Evolutionary conservation across 2,113 vertebrate genomes (phyloP).

Genomic region (Colius striatus): DNA sequence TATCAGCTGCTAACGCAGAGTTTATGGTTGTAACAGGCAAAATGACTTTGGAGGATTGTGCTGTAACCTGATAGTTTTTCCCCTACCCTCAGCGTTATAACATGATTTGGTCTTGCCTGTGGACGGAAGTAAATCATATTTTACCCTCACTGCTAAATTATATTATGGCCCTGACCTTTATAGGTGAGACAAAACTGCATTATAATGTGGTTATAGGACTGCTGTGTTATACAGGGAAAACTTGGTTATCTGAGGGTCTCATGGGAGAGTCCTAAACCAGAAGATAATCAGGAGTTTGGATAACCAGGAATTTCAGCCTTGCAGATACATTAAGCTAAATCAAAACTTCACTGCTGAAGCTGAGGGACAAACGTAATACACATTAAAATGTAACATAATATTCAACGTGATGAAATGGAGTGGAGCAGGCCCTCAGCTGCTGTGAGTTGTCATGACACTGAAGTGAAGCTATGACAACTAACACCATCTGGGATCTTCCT

Average conservation of each 20-base stretch:
- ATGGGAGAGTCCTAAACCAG: constrained; percentile 22
- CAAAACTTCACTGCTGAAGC: background rate
- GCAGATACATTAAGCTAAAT: background rate
- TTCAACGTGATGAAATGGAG: background rate
- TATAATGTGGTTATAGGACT: constrained; percentile 51
- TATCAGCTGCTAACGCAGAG: constrained; percentile 59
- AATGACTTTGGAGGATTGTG: constrained; percentile 69
- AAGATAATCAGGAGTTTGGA: constrained; percentile 29
- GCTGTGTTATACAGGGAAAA: constrained; percentile 58
- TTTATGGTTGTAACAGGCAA: constrained; percentile 70
- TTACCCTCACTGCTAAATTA: constrained; percentile 65
- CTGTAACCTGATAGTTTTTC: constrained; percentile 69
- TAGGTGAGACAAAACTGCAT: constrained; percentile 63
- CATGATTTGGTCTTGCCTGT: constrained; percentile 66
- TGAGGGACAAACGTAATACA: background rate
- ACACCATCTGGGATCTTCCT: constrained; percentile 44
- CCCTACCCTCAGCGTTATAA: constrained; percentile 55
- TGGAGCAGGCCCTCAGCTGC: constrained; percentile 27
- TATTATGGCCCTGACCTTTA: constrained; percentile 68
- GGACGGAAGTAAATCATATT: constrained; percentile 70
- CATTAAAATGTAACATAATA: constrained; percentile 19
- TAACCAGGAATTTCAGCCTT: constrained; percentile 32
- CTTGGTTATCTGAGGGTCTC: constrained; percentile 24
- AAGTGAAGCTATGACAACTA: constrained; percentile 23
- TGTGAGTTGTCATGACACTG: constrained; percentile 6